These are phyloP conservation scores for Arctocebus calabarensis DNA, from an alignment of 2,797 vertebrate genomes.

Conservation along the genomic window DNA sequence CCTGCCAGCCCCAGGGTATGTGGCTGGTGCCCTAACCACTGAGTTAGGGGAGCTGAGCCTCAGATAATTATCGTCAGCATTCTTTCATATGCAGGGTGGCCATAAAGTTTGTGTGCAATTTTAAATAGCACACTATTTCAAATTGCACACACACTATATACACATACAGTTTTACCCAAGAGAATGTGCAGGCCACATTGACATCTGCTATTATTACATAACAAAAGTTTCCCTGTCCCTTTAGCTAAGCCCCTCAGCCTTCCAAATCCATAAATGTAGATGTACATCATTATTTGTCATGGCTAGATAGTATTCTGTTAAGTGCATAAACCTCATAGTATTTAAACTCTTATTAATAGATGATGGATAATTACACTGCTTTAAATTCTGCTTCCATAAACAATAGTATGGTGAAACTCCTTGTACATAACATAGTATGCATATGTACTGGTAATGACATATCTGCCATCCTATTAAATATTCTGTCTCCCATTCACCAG, in stretches of 20 bases:
- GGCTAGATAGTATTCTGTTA: background rate
- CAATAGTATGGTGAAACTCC: background rate
- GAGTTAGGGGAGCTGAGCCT: background rate
- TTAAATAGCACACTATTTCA: no score
- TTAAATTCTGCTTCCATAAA: background rate
- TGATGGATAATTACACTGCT: background rate
- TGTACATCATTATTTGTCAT: background rate
- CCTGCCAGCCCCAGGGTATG: no score
- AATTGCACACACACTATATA: background rate
- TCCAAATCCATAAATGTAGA: background rate
- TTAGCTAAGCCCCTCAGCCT: background rate
- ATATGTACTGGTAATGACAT: background rate
- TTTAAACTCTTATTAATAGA: background rate
- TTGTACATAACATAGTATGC: background rate
- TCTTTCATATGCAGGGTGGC: background rate
- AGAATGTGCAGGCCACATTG: accelerated
- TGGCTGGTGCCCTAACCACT: no score
- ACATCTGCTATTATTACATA: background rate
- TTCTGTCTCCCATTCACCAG: background rate
- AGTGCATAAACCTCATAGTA: background rate
- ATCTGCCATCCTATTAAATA: background rate
- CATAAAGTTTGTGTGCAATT: no score
- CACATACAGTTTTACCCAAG: background rate
- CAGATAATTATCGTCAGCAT: background rate
- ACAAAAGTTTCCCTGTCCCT: background rate